A percentile compares a stretch with the other conserved stretches of the same genome.
These are phyloP conservation scores for Argyrosomus regius DNA, from an alignment of 2,797 vertebrate species.

Conservation along the genomic window DNA sequence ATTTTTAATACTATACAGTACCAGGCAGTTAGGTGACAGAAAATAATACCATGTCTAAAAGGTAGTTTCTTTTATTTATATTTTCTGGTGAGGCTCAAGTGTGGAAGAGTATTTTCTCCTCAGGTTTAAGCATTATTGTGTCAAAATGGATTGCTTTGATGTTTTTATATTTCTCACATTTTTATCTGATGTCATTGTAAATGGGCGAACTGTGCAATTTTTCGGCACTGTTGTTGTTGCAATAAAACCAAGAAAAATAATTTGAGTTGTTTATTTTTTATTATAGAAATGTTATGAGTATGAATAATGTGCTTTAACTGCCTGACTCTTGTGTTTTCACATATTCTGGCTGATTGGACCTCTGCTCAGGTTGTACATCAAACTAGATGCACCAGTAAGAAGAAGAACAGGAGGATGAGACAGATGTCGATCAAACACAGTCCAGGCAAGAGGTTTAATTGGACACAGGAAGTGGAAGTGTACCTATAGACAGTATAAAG, in stretches of 20 bases:
- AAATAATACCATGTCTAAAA: slow-evolving; percentile 4
- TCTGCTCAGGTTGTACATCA: neutral
- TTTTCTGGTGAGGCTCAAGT: slow-evolving; percentile 36
- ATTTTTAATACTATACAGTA: slow-evolving; percentile 21
- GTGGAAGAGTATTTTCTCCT: slow-evolving; percentile 73
- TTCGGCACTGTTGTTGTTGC: slow-evolving; percentile 78
- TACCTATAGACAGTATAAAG: too few relatives aligned
- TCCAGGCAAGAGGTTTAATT: neutral
- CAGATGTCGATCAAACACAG: neutral
- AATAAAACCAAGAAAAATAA: slow-evolving; percentile 75
- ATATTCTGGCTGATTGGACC: neutral
- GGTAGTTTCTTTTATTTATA: neutral
- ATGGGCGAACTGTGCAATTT: slow-evolving; percentile 75
- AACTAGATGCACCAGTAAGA: too few relatives aligned
- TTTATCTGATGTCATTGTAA: slow-evolving; percentile 77
- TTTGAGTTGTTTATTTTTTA: neutral
- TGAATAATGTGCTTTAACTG: neutral
- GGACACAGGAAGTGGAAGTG: neutral
- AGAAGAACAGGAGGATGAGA: neutral
- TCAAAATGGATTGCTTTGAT: slow-evolving; percentile 71
- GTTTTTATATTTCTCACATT: slow-evolving; percentile 76
- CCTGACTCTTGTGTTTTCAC: neutral
- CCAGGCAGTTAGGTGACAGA: slow-evolving; percentile 9
- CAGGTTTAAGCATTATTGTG: slow-evolving; percentile 80
- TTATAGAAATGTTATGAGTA: neutral